phyloP scores from a whole-genome alignment of 37 sponge, comb jelly and placozoan genomes.

The Cladorhizidae sp. region DNA sequence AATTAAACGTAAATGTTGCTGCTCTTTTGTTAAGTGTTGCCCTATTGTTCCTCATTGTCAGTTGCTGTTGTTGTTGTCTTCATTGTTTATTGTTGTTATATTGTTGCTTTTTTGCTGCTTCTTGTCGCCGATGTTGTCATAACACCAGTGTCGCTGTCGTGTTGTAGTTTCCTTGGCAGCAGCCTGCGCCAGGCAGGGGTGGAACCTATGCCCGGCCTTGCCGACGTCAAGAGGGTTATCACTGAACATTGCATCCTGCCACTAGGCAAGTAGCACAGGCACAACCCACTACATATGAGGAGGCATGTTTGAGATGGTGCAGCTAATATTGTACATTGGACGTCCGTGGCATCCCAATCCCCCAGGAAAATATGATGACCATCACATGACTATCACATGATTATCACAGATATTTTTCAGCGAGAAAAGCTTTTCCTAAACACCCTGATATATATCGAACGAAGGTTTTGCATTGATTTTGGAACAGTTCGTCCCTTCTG shows the following conservation, averaged over 20 bases:
- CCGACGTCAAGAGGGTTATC: constrained; percentile 89
- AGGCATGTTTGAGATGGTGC: too few relatives aligned
- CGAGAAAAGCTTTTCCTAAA: too few relatives aligned
- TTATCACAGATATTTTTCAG: too few relatives aligned
- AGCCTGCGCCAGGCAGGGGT: constrained; percentile 77
- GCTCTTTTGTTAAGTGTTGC: background rate
- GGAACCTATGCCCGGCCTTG: constrained; percentile 97
- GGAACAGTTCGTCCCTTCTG: background rate
- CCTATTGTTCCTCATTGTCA: background rate
- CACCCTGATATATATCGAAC: too few relatives aligned
- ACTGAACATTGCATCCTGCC: constrained; percentile 98
- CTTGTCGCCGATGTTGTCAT: background rate
- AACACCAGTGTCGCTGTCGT: background rate
- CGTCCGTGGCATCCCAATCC: too few relatives aligned
- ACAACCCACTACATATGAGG: too few relatives aligned
- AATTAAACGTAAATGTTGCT: background rate
- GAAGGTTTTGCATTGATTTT: too few relatives aligned
- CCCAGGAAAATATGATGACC: too few relatives aligned
- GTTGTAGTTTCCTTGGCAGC: constrained; percentile 57
- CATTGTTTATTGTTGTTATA: background rate
- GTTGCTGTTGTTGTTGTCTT: background rate
- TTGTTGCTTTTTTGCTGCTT: background rate
- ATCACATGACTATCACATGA: too few relatives aligned
- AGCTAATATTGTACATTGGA: too few relatives aligned
- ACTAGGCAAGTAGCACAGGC: constrained; percentile 85